A percentile compares a stretch with the other conserved stretches of the same genome.
Conservation (phyloP, 2,797 vertebrate species). For the Poeciliopsis infans region DNA sequence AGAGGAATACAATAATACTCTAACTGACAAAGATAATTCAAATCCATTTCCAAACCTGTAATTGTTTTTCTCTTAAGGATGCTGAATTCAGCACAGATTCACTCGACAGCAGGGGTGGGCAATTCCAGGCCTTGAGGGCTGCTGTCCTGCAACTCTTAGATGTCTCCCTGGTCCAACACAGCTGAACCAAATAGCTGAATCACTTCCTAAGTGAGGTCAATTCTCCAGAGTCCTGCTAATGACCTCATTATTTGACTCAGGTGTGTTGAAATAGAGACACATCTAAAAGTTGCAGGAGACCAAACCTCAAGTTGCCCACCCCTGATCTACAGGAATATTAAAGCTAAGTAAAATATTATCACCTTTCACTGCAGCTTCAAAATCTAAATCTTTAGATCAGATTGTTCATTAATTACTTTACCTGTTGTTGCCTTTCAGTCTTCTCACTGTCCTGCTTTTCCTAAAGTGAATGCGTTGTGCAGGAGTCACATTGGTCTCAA, state of each 20-base stretch:
- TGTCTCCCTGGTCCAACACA: no score
- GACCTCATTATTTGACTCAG: no score
- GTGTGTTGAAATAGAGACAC: no score
- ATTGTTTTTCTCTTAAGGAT: neutral
- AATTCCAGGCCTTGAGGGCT: no score
- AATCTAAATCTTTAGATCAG: neutral
- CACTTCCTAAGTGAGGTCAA: no score
- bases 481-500: neutral
- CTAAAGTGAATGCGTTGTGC: neutral
- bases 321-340: neutral
- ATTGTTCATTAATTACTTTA: neutral
- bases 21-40: neutral
- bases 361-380: neutral
- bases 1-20: neutral
- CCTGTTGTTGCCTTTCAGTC: neutral
- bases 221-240: no score
- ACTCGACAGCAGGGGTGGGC: neutral
- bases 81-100: neutral
- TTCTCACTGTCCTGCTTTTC: neutral
- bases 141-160: no score
- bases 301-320: no score
- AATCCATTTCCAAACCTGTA: neutral
- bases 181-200: no score
- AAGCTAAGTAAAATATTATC: neutral
- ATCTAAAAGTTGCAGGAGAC: no score